Evolutionary conservation across 2,888 invertebrate species (phyloP).

Genomic region (Schizotus pectinicornis): DNA sequence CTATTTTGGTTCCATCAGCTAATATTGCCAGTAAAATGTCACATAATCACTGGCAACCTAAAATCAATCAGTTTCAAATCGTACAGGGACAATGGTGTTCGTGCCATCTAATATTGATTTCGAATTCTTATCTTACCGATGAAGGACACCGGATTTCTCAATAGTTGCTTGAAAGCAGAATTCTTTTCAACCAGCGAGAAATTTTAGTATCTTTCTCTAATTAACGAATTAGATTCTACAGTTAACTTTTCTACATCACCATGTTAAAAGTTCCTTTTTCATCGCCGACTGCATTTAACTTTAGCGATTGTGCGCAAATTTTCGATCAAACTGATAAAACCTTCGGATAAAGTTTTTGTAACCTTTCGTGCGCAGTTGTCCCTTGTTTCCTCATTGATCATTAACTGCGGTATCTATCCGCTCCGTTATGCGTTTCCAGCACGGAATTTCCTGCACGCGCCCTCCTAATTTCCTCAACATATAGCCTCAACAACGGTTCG

Average conservation of each 20-base stretch:
- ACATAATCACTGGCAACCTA: neutral
- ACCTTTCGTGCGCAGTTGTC: constrained; percentile 27
- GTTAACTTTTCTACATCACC: no score
- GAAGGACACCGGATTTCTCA: constrained; percentile 9
- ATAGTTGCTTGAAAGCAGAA: constrained; percentile 31
- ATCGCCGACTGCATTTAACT: no score
- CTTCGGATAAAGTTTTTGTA: constrained; percentile 9
- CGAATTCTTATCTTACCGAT: neutral
- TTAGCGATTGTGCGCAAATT: no score
- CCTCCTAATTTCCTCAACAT: constrained; percentile 10
- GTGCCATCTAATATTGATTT: neutral
- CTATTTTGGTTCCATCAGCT: no score
- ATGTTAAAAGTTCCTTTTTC: no score
- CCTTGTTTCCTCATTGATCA: constrained; percentile 23
- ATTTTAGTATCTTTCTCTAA: no score
- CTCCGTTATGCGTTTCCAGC: constrained; percentile 20
- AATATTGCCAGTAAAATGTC: no score
- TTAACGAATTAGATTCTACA: no score
- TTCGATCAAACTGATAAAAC: constrained; percentile 3
- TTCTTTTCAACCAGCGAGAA: constrained; percentile 27
- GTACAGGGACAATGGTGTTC: neutral
- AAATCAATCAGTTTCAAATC: constrained; percentile 4
- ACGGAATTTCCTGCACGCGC: constrained; percentile 19
- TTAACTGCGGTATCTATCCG: constrained; percentile 24
- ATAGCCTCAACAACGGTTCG: constrained; percentile 5